Conservation (phyloP, 2,797 vertebrate species). For the Phylloscopus collybita region DNA sequence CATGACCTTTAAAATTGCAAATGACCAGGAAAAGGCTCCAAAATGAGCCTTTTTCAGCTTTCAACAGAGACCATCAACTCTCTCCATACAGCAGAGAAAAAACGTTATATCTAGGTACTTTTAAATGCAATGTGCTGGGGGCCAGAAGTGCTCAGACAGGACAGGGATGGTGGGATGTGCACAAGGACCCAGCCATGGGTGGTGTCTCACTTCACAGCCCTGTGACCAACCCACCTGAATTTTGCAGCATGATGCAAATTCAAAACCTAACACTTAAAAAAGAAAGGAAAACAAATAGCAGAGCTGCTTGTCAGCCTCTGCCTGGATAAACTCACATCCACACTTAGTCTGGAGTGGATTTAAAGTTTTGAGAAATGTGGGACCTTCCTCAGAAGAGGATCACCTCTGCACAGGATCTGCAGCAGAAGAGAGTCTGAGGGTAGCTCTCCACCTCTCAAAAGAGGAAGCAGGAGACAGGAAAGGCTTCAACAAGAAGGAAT, state of each 20-base stretch:
- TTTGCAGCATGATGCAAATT: neutral
- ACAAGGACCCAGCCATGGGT: neutral
- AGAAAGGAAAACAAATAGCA: neutral
- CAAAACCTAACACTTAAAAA: neutral
- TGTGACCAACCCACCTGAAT: neutral
- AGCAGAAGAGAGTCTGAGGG: neutral
- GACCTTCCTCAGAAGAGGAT: neutral
- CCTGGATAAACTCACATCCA: neutral
- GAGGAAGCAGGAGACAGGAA: neutral
- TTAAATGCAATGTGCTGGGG: neutral
- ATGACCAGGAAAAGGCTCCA: neutral
- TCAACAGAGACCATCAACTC: neutral
- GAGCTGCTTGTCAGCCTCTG: neutral
- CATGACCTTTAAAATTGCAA: neutral
- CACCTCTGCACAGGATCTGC: neutral
- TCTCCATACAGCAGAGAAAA: neutral
- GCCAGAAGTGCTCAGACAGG: neutral
- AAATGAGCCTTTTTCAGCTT: neutral
- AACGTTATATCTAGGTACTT: neutral
- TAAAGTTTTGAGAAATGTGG: neutral
- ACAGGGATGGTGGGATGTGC: neutral
- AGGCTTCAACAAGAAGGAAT: neutral
- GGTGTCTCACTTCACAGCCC: neutral
- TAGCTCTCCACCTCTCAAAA: neutral
- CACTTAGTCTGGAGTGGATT: neutral